A percentile compares a stretch with the other conserved stretches of the same genome.
phyloP scores from a whole-genome alignment of 2,797 vertebrate species.

The Salarias fasciatus region DNA sequence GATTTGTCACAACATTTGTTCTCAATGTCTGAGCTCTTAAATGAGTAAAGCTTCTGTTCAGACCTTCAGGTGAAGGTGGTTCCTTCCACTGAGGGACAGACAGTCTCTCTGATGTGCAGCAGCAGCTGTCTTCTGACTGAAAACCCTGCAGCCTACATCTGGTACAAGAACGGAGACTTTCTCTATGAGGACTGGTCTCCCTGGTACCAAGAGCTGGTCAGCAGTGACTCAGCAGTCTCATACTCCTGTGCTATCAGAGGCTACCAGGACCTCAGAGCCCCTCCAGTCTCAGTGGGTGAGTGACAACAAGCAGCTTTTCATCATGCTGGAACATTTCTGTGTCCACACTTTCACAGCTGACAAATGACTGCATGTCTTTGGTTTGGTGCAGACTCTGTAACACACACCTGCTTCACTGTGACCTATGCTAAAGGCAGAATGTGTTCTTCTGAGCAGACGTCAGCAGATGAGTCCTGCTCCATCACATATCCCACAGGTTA shows the following conservation, averaged over 20 bases:
- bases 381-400: conserved; percentile 11
- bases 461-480: conserved; percentile 2
- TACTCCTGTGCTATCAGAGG: conserved; percentile 55
- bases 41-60: conserved; percentile 18
- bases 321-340: too few species aligned
- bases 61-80: conserved; percentile 57
- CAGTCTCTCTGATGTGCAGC: conserved; percentile 52
- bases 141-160: conserved; percentile 33
- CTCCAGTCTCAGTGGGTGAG: conserved; percentile 49
- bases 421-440: conserved; percentile 5
- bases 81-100: conserved; percentile 24
- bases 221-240: conserved; percentile 19
- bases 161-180: conserved; percentile 43
- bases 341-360: too few species aligned
- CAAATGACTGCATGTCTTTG: too few species aligned
- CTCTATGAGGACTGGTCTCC: conserved; percentile 38
- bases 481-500: conserved; percentile 14
- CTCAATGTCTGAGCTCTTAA: too few species aligned
- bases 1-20: too few species aligned
- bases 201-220: conserved; percentile 48
- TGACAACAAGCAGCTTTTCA: too few species aligned
- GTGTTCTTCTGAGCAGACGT: neutral
- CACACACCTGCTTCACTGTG: conserved; percentile 5
- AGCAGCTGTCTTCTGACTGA: conserved; percentile 47
- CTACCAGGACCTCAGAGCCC: conserved; percentile 31